Evolutionary conservation across 2,888 invertebrate genomes (phyloP).

Genomic region (Congeria kusceri): DNA sequence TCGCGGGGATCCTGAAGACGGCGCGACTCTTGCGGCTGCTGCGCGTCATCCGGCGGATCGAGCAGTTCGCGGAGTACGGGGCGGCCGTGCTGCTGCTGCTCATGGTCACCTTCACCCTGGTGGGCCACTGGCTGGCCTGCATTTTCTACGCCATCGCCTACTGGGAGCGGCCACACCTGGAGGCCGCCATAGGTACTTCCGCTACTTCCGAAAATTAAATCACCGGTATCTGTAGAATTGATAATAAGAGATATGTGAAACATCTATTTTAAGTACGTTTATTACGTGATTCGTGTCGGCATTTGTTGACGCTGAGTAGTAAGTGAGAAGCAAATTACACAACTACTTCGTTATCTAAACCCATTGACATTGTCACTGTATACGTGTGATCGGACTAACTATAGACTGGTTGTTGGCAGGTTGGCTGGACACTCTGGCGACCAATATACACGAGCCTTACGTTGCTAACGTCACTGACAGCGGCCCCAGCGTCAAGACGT

Average conservation of each 20-base stretch:
- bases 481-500: slow-evolving; percentile 83
- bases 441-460: slow-evolving; percentile 77
- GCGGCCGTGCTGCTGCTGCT: slow-evolving; percentile 84
- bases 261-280: no score
- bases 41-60: slow-evolving; percentile 83
- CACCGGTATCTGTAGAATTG: no score
- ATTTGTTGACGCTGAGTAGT: no score
- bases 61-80: slow-evolving; percentile 85
- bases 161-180: slow-evolving; percentile 81
- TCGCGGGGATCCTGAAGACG: slow-evolving; percentile 84
- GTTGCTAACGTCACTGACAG: slow-evolving; percentile 80
- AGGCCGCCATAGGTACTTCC: slow-evolving; percentile 69
- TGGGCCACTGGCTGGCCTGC: slow-evolving; percentile 85
- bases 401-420: slow-evolving; percentile 46
- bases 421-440: slow-evolving; percentile 81
- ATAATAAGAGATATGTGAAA: no score
- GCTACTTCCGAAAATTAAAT: no score
- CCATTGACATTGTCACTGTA: no score
- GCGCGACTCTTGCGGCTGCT: slow-evolving; percentile 83
- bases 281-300: no score
- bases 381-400: no score
- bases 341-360: no score
- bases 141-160: slow-evolving; percentile 85
- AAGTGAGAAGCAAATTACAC: no score
- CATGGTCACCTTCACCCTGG: slow-evolving; percentile 84